Percentiles rank a stretch among this genome's conserved stretches.
These are phyloP conservation scores for Sebastes iracundus DNA, from an alignment of 2,797 vertebrate species.

Conservation along the genomic window DNA sequence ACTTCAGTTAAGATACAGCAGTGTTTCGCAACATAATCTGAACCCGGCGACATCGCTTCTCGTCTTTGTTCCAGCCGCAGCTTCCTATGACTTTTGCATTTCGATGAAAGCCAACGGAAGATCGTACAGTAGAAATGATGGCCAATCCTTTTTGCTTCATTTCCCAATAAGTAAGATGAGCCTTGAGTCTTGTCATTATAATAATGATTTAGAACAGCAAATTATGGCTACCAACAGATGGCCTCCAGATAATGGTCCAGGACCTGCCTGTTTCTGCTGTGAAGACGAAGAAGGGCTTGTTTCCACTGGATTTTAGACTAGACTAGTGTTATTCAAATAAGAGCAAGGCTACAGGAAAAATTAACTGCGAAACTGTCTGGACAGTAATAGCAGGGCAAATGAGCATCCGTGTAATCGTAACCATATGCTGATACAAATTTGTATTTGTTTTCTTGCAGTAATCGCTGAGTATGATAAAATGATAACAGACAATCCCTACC, in stretches of 20 bases:
- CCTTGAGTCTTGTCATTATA: slow-evolving; percentile 21
- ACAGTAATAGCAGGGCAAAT: background rate
- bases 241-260: slow-evolving; percentile 40
- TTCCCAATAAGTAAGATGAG: slow-evolving; percentile 25
- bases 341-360: background rate
- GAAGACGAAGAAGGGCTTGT: background rate
- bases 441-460: background rate
- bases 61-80: slow-evolving; percentile 4
- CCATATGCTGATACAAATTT: background rate
- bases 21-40: background rate
- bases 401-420: background rate
- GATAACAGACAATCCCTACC: background rate
- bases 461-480: background rate
- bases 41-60: slow-evolving; percentile 21
- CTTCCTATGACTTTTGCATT: slow-evolving; percentile 16
- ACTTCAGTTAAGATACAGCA: background rate
- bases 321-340: background rate
- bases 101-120: slow-evolving; percentile 4
- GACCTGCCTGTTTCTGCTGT: background rate
- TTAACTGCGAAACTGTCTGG: background rate
- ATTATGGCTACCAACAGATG: slow-evolving; percentile 39
- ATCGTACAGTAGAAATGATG: slow-evolving; percentile 3
- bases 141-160: background rate
- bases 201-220: slow-evolving; percentile 13
- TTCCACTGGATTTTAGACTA: slow-evolving; percentile 14